phyloP scores from a whole-genome alignment of 1,140 invertebrate species.

The Helicoverpa armigera region DNA sequence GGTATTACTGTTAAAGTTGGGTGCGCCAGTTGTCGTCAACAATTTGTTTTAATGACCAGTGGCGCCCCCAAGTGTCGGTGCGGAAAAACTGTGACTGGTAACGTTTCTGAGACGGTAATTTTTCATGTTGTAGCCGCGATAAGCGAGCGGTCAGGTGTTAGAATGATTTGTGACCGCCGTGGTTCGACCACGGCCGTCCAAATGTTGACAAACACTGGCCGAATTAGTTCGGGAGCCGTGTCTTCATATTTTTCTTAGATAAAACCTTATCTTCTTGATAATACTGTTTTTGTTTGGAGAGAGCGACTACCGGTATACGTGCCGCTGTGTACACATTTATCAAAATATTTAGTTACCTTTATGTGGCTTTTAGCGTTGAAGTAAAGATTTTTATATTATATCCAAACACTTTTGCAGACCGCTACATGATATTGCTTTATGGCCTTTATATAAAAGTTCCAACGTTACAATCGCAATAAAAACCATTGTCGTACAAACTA shows the following conservation, averaged over 20 bases:
- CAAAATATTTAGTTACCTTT: conserved; percentile 17
- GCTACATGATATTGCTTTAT: conserved; percentile 43
- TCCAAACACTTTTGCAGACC: background rate
- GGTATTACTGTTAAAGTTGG: conserved; percentile 47
- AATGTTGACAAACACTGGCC: conserved; percentile 67
- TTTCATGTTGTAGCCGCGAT: conserved; percentile 79
- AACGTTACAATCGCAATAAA: conserved; percentile 71
- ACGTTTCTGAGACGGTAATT: conserved; percentile 76
- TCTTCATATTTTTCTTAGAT: conserved; percentile 45
- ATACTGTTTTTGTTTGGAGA: conserved; percentile 32
- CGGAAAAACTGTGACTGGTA: conserved; percentile 74
- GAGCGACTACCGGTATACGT: background rate
- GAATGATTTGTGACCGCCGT: conserved; percentile 79
- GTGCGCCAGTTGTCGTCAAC: conserved; percentile 71
- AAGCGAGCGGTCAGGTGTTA: conserved; percentile 80
- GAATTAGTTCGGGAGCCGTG: conserved; percentile 37
- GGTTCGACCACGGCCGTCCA: conserved; percentile 57
- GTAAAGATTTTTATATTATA: conserved; percentile 20
- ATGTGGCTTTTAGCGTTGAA: conserved; percentile 16
- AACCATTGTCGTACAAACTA: conserved; percentile 73
- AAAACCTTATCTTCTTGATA: conserved; percentile 45
- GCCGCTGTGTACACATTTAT: conserved; percentile 29
- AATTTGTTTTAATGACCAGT: conserved; percentile 77
- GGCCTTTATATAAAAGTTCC: conserved; percentile 52
- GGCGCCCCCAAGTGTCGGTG: conserved; percentile 63